phyloP scores from a whole-genome alignment of 2,888 invertebrate genomes.

The Spilosoma lubricipeda region DNA sequence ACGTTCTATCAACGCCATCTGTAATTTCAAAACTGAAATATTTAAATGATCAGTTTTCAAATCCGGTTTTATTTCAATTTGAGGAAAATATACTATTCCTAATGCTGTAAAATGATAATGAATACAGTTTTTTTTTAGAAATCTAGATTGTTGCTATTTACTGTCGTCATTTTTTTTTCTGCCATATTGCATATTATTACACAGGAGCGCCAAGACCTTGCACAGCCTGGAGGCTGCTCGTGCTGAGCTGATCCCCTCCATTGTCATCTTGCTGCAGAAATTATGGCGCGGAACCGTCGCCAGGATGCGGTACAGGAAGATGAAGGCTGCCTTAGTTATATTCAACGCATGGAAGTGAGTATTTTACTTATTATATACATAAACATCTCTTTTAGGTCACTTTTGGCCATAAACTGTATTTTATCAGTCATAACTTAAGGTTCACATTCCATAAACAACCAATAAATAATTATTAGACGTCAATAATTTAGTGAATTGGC shows the following conservation, averaged over 20 bases:
- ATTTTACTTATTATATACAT: not conserved
- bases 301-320: conserved; percentile 92
- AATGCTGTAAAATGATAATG: too few relatives aligned
- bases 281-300: conserved; percentile 95
- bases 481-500: not conserved
- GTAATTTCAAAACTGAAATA: too few relatives aligned
- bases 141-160: not conserved
- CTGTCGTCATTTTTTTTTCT: not conserved
- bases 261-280: conserved; percentile 97
- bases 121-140: too few relatives aligned
- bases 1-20: too few relatives aligned
- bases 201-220: conserved; percentile 93
- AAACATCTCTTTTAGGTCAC: too few relatives aligned
- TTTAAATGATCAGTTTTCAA: too few relatives aligned
- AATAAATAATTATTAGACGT: not conserved
- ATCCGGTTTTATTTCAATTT: too few relatives aligned
- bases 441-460: not conserved
- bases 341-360: conserved; percentile 91
- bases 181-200: not conserved
- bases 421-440: not conserved
- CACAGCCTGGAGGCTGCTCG: conserved; percentile 95
- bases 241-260: conserved; percentile 94
- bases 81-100: too few relatives aligned
- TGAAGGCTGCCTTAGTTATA: conserved; percentile 94
- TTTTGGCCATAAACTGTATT: not conserved